phyloP scores from a whole-genome alignment of 2,888 invertebrate genomes.

The Pecten maximus region DNA sequence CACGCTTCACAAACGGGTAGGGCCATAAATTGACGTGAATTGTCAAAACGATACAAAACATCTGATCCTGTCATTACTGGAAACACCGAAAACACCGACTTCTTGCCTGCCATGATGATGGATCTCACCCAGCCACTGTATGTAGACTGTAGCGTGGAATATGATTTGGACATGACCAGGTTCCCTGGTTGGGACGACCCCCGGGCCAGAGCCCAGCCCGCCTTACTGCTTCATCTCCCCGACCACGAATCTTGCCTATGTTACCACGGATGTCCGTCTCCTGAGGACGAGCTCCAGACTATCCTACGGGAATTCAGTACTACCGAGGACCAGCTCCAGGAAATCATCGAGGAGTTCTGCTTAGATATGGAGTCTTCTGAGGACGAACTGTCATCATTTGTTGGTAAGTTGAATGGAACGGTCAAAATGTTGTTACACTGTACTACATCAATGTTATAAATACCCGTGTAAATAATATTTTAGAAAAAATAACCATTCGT shows the following conservation, averaged over 20 bases:
- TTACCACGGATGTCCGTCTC: background rate
- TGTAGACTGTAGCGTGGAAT: background rate
- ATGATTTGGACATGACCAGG: background rate
- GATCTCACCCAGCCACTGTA: background rate
- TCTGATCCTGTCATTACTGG: background rate
- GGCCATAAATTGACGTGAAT: background rate
- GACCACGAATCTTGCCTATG: background rate
- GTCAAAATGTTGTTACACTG: background rate
- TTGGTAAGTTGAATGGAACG: background rate
- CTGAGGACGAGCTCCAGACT: background rate
- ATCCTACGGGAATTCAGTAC: background rate
- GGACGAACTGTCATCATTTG: background rate
- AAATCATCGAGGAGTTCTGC: background rate
- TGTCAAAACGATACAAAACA: background rate
- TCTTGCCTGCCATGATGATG: background rate
- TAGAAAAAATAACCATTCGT: no score
- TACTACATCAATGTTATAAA: no score
- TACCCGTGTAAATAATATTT: no score
- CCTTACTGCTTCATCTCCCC: background rate
- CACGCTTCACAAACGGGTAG: background rate
- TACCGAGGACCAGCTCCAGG: background rate
- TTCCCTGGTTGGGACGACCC: slow-evolving; percentile 17
- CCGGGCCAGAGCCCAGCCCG: background rate
- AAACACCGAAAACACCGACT: background rate
- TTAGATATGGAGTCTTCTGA: background rate